Evolutionary conservation across 2,888 invertebrate species (phyloP), one percentile per base, ranked within the genome.

Genomic region (Perdita meconis): DNA sequence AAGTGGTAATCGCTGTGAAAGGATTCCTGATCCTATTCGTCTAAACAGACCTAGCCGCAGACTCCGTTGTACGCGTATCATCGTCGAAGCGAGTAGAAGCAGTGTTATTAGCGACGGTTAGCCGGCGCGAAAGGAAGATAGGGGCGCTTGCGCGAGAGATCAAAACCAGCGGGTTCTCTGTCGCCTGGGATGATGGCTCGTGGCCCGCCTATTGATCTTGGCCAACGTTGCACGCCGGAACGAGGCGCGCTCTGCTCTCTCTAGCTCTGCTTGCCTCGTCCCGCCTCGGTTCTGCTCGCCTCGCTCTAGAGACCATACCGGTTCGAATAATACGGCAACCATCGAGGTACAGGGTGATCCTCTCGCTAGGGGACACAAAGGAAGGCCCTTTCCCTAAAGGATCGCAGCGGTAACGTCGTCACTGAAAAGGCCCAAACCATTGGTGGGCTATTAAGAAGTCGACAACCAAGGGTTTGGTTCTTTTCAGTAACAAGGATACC

Each of bases 131-230:
- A 63, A 60, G 30, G 59, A 60, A 67, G 66, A 44, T 30, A 70
- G 63, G 73, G 42, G 84, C 89, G 89, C 87, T 79, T 89, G 89
- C 89, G 89, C 89, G 81, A 82, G 86, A 87, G 88, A 89, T 89
- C 87, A 88, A 87, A 87, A 86, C 85, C 73, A 81, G 76, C 80
- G 83, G 78, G 79, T 75, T 87, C 85, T 87, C 78, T 90, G 90
- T 90, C 88, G 90, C 89, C 88, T 87, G 90, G 89, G 89, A 89
- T 89, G 87, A 87, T 88, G 87, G 87, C 84, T 88, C 85, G 88
- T 86, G 89, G 85, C 84, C 87, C 86, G 86, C 86, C 90, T 90
- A 90, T 90, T 90, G 90, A 90, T 90, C 90, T 90, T 90, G 90
- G 90, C 85, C 85, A 86, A 86, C 87, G 87, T 90, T 85, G 87